phyloP scores from a whole-genome alignment of 2,888 invertebrate genomes.

The Tenthredo livida region DNA sequence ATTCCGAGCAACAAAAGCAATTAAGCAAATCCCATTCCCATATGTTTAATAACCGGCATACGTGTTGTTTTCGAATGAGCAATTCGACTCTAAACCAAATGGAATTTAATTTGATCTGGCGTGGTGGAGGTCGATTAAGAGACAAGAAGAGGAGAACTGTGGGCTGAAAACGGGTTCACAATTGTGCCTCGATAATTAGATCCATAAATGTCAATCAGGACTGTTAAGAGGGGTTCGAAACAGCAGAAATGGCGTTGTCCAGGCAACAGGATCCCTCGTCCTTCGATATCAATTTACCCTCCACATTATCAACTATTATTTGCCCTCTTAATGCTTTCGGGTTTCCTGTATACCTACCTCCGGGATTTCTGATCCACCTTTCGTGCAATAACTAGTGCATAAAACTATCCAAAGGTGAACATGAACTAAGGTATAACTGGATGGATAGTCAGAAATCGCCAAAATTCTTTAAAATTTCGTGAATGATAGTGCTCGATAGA shows the following conservation, averaged over 20 bases:
- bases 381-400: too few relatives aligned
- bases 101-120: conserved; percentile 3
- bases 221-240: neutral
- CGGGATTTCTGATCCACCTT: neutral
- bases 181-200: conserved; percentile 24
- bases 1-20: neutral
- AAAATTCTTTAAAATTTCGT: too few relatives aligned
- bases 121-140: neutral
- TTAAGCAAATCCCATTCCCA: neutral
- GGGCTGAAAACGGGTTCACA: neutral
- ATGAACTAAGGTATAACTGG: too few relatives aligned
- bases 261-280: conserved; percentile 10
- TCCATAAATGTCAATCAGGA: conserved; percentile 32
- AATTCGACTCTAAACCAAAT: conserved; percentile 14
- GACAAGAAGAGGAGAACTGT: neutral
- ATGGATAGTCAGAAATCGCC: too few relatives aligned
- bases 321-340: neutral
- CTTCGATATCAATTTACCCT: neutral
- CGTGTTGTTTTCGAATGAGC: conserved; percentile 6
- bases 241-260: neutral
- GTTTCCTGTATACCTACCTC: neutral
- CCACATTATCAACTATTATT: conserved; percentile 3
- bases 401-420: too few relatives aligned
- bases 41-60: neutral
- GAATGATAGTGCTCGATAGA: too few relatives aligned